Base-by-base conservation (phyloP, 2,113 vertebrate genomes). In the Apodemus sylvaticus region DNA sequence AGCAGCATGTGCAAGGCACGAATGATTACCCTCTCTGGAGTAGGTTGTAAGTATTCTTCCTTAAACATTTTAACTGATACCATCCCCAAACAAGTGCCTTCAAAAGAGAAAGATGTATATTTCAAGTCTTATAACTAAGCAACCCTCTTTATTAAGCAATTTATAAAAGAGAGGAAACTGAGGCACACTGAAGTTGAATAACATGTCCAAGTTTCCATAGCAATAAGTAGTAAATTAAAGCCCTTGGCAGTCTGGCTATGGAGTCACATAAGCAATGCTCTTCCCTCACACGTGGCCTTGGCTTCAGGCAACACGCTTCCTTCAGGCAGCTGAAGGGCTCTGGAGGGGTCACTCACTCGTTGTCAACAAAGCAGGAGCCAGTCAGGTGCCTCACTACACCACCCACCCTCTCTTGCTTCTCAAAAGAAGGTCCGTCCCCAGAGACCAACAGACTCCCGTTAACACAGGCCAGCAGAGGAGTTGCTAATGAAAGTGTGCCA, bases 301-400 rank as follows among this genome's bases (percentile, higher is more conserved):
- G 62, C 60, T 29, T 77, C 39, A 9, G 34, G 34, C 1, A 70
- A 62, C 26, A 74, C 16, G 53, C n/a, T 89, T 70, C 60, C 58
- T 92, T 36, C 6, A 13, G 45, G 39, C 4, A 77, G 51, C 51
- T 60, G 89, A 93, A 93, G 66, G 48, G 29, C 45, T 89, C 62
- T 51, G 9, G 68, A 92, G 92, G 45, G 16, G n/a, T 4, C 7
- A 83, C 10, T 89, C 20, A 16, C 26, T 55, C 73, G 24, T 24
- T 95, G n/a, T 24, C 58, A 66, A 20, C 86, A 90, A 85, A 71
- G 60, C 55, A 93, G 22, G 94, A 94, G 62, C 39, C 26, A 73
- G n/a, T 12, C 4, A 53, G 19, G 39, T 48, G 26, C 24, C 55
- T 91, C 70, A 48, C 20, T 8, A 77, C 7, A 3, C 51, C 19